Evolutionary conservation across 2,888 invertebrate genomes (phyloP), one percentile per base, ranked within the genome.

Genomic region (Chrysolina americana): DNA sequence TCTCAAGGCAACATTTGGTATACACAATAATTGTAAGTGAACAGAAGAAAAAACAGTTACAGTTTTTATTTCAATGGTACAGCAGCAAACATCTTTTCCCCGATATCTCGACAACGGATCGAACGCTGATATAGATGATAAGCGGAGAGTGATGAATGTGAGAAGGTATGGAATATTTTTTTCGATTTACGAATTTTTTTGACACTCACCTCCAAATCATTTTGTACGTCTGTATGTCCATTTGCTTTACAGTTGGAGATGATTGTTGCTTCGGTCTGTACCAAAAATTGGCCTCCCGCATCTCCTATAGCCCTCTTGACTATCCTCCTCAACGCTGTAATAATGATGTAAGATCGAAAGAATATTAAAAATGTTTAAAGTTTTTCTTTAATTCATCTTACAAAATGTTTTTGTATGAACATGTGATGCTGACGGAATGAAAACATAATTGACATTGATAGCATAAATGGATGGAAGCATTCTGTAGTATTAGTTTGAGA

Each of bases 311-410:
- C 56, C 15, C 66, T 47, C 56, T 69, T 71, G 3, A 66, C 65
- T 23, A 68, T 59, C 21, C 71, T 71, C 17, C 62, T 75, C 17
- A 77, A 41, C 8, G 66, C 77, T 77, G 53, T 3, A 75, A 74
- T 59, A 41, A 21, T n/a, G n/a, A 11, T 15, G 6, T 13, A 6
- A 47, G 4, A n/a, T n/a, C n/a, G n/a, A 0, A 1, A 1, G 6
- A n/a, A 47, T n/a, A 15, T 6, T 15, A n/a, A 15, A n/a, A 6
- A 4, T 15, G 13, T 8, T n/a, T 48, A 1, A n/a, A 48, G 9
- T 5, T 48, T 4, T 17, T 48, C 28, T 28, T 28, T 2, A 28
- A 28, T 28, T 28, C 5, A 28, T 28, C 28, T 28, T 28, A 5
- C 5, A 28, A 5, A 2, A 2, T 3, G 5, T 3, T 28, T 28